Conservation (phyloP, 2,113 vertebrate species). For the Myrmecophaga tridactyla region DNA sequence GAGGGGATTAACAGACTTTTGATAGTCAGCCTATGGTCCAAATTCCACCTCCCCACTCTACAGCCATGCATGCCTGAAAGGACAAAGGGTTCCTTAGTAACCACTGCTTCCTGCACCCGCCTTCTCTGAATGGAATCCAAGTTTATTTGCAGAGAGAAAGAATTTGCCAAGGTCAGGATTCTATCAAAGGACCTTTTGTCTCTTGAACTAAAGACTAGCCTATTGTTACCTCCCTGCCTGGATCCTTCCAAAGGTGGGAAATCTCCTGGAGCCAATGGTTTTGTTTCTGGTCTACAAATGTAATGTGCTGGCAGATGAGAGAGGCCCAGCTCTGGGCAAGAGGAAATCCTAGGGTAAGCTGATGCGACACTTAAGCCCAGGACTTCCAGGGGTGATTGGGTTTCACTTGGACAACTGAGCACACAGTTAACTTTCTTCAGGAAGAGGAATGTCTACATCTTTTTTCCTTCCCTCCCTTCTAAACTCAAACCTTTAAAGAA, state of each 20-base stretch:
- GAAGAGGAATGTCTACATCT: not conserved
- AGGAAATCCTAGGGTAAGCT: not conserved
- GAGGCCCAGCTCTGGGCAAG: not conserved
- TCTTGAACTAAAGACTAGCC: not conserved
- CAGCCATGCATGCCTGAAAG: not conserved
- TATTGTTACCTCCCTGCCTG: not conserved
- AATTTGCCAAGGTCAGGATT: not conserved
- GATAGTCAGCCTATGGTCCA: not conserved
- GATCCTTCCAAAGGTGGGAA: not conserved
- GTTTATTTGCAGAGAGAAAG: not conserved
- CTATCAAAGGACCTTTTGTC: not conserved
- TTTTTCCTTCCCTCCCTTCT: not conserved
- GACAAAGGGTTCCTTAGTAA: not conserved
- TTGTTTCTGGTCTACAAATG: not conserved
- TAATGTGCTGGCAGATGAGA: not conserved
- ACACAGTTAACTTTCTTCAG: not conserved
- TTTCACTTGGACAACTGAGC: not conserved
- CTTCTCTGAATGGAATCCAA: not conserved
- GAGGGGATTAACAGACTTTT: not conserved
- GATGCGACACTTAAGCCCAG: not conserved
- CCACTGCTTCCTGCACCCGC: not conserved
- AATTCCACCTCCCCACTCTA: not conserved
- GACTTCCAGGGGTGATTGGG: not conserved
- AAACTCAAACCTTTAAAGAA: not conserved
- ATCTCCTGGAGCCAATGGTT: not conserved